These are phyloP conservation scores for Pogona vitticeps DNA, from an alignment of 2,113 vertebrate species.

Conservation along the genomic window DNA sequence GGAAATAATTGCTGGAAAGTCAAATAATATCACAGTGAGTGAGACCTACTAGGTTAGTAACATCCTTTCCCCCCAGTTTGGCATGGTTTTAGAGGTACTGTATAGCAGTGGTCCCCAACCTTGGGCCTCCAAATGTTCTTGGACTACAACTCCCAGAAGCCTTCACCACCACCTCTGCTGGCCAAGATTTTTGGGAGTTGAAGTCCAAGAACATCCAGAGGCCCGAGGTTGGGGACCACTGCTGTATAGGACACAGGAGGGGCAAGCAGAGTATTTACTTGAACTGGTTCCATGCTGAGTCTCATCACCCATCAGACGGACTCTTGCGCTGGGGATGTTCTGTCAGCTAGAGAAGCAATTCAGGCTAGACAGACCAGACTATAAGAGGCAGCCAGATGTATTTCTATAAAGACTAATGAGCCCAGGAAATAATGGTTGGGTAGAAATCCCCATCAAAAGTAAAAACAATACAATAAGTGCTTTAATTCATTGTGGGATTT, in stretches of 20 bases:
- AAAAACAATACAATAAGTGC: not conserved
- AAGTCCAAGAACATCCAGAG: too few species aligned
- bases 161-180: too few species aligned
- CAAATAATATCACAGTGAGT: conserved; percentile 39
- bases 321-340: not conserved
- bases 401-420: not conserved
- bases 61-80: conserved; percentile 4
- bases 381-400: not conserved
- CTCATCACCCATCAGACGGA: too few species aligned
- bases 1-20: not conserved
- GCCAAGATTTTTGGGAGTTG: too few species aligned
- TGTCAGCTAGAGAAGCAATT: not conserved
- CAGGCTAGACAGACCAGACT: not conserved
- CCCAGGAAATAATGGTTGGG: not conserved
- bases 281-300: too few species aligned
- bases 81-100: conserved; percentile 16
- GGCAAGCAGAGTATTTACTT: too few species aligned
- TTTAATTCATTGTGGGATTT: conserved; percentile 41
- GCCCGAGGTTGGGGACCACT: too few species aligned
- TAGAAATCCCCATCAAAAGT: conserved; percentile 4
- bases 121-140: too few species aligned
- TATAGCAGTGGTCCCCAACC: too few species aligned
- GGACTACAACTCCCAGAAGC: too few species aligned
- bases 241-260: too few species aligned
- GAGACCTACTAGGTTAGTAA: not conserved